Evolutionary conservation across 2,113 vertebrate species (phyloP), one percentile per base, ranked within the genome.

Genomic region (Alethe castanea): DNA sequence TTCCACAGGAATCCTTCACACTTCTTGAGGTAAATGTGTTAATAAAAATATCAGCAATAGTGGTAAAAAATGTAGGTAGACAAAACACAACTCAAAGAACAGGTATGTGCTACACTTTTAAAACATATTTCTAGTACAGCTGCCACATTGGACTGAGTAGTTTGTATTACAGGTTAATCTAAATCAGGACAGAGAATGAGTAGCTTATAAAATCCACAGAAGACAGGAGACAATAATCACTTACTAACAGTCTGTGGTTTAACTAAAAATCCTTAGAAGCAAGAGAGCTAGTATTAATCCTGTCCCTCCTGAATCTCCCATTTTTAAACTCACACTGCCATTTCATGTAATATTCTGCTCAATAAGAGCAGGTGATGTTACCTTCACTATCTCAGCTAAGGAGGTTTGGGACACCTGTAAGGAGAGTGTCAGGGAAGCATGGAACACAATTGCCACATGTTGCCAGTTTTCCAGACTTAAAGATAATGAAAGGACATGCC

Each of bases 341-440:
- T 36, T 80, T 80, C 9, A 31, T 12, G 0, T 42, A 64, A 79
- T 16, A 13, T 19, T 36, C 14, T 13, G n/a, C 28, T 36, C 15
- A 44, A 1, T 11, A 45, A 57, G 0, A 91, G 38, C 0, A 3
- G 19, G 47, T 31, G 36, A 33, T 24, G 25, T 61, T 28, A 31
- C 19, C 54, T 67, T 61, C 18, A 22, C 16, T 33, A 29, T 28
- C 4, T 2, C 26, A 23, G 14, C 38, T 28, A 23, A 70, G 29
- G 25, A 57, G 11, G 8, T 33, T 54, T 73, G 67, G 40, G 29
- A 77, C 14, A 53, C 33, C 19, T 45, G 11, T 45, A 86, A n/a
- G 40, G 8, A 47, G 8, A 38, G 35, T 26, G 6, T n/a, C 57
- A 50, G 45, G 40, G 12, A 82, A 50, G 22, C 1, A 0, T 5